phyloP scores from a whole-genome alignment of 2,888 invertebrate genomes.

The Pasiphila rectangulata region DNA sequence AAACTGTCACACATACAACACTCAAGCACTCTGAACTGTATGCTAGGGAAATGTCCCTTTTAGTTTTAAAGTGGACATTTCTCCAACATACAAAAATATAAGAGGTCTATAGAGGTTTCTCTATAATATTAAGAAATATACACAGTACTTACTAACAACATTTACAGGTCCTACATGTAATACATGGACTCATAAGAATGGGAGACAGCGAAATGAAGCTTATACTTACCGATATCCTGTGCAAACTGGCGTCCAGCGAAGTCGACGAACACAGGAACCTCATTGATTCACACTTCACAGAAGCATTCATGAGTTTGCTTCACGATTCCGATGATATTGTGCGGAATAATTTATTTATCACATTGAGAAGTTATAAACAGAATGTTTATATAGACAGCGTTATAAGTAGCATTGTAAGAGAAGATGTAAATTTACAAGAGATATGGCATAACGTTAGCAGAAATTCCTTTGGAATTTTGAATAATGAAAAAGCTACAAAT shows the following conservation, averaged over 20 bases:
- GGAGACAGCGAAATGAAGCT: conserved; percentile 52
- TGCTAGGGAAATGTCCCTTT: too few species aligned
- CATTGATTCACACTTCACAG: conserved; percentile 34
- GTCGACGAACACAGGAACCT: conserved; percentile 38
- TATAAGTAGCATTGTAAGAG: conserved; percentile 32
- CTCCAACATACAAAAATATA: too few species aligned
- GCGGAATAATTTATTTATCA: conserved; percentile 39
- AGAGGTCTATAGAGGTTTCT: too few species aligned
- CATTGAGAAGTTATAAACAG: conserved; percentile 29
- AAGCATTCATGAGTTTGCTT: conserved; percentile 42
- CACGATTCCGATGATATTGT: conserved; percentile 39
- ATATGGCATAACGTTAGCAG: conserved; percentile 30
- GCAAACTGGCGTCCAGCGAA: conserved; percentile 42
- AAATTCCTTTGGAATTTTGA: not conserved
- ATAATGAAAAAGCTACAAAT: conserved; percentile 5
- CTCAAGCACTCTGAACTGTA: too few species aligned
- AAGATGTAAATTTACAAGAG: conserved; percentile 38
- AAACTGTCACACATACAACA: too few species aligned
- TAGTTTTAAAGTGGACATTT: too few species aligned
- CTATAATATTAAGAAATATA: too few species aligned
- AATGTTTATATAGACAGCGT: conserved; percentile 38
- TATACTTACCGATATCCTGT: conserved; percentile 47
- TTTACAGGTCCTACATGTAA: conserved; percentile 52
- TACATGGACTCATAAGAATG: conserved; percentile 45
- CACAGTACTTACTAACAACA: too few species aligned